phyloP scores from a whole-genome alignment of 2,797 vertebrate species.

The Phataginus tetradactyla region DNA sequence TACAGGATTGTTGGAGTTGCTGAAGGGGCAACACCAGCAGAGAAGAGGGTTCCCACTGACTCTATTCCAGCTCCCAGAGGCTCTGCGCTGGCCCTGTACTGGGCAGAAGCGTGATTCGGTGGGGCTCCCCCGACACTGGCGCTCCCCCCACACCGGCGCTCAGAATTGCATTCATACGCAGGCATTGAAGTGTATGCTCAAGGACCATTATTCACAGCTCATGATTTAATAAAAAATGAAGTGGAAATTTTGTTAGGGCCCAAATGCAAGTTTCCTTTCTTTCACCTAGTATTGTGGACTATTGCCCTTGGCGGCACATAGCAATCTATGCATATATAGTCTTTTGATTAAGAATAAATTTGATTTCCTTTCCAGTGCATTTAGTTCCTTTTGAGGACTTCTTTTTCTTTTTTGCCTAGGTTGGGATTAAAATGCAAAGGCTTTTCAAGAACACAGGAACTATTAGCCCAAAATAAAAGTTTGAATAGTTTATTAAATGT shows the following conservation, averaged over 20 bases:
- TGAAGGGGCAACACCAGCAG: background rate
- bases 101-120: background rate
- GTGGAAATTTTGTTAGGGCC: background rate
- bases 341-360: constrained; percentile 24
- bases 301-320: background rate
- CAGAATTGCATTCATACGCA: background rate
- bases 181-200: background rate
- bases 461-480: background rate
- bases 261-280: background rate
- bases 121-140: too few species aligned
- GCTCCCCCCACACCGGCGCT: too few species aligned
- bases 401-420: background rate
- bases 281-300: background rate
- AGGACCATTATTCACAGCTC: background rate
- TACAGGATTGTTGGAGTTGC: background rate
- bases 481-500: background rate
- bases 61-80: background rate
- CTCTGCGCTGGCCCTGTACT: background rate
- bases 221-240: constrained; percentile 45
- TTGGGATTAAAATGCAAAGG: background rate
- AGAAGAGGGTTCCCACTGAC: background rate
- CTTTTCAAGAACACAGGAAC: background rate
- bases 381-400: background rate
- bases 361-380: background rate
- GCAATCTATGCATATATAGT: background rate